Base-by-base conservation (phyloP, 2,113 vertebrate species). In the Gambusia affinis region DNA sequence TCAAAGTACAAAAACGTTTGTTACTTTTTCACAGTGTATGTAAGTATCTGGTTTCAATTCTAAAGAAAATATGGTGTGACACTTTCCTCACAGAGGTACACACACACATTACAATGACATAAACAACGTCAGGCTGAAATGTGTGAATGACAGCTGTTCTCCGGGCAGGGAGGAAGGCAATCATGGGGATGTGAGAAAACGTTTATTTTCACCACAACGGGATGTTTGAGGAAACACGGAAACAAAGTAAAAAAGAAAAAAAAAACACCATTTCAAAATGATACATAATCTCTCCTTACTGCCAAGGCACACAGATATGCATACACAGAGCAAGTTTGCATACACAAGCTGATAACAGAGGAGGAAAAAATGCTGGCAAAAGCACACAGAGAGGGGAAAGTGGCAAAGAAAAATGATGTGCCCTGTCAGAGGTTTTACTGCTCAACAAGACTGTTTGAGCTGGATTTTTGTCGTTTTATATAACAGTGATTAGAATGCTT, bases 121-220 rank as follows among this genome's bases (percentile, higher is more conserved):
- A 70, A 76, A 76, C 76, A 81, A 47, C 47, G 42, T 11, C 74
- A 64, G 67, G 15, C 67, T 75, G 61, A 77, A 73, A 78, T 81
- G 66, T 75, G 74, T 64, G 71, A 87, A 81, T 73, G 83, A 75
- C 90, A 81, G 81, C 85, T 89, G 84, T 81, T 89, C 75, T 74
- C 78, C n/a, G 22, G 30, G 77, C 75, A 81, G 75, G 85, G 44
- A 79, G 75, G 42, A 47, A 73, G 60, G 74, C 72, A 68, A 64
- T 85, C 87, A 82, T 73, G 47, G 79, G 54, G 85, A 79, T 63
- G 80, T 7, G 71, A 78, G 81, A 63, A 82, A 72, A 83, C 75
- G 78, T 85, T 86, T 77, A 88, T 90, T 89, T 89, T 85, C 87
- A 72, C 65, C 88, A 64, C 90, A 70, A 81, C 85, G 63, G 88